These are phyloP conservation scores for Ammodytes dubius DNA, from an alignment of 2,113 vertebrate species.

Conservation along the genomic window DNA sequence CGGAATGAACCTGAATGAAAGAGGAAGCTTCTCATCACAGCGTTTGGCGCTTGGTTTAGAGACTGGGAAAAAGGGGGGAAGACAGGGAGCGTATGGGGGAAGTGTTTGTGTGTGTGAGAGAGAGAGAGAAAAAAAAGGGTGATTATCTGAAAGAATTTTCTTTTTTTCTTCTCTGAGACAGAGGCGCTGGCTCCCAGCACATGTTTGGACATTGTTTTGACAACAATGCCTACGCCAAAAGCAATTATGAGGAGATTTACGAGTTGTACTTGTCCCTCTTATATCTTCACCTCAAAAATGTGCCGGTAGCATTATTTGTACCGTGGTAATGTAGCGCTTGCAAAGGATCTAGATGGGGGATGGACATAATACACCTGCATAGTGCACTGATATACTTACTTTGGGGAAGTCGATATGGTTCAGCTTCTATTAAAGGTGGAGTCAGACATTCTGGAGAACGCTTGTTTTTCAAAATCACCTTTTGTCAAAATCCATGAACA, in stretches of 20 bases:
- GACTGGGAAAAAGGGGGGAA: constrained; percentile 21
- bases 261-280: constrained; percentile 23
- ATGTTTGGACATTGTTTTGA: constrained; percentile 72
- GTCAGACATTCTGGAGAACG: no score
- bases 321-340: neutral
- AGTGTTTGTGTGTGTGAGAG: constrained; percentile 37
- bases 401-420: neutral
- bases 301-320: neutral
- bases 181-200: constrained; percentile 48
- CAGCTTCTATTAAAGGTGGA: neutral
- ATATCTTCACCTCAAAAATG: constrained; percentile 20
- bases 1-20: constrained; percentile 69
- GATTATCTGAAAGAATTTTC: constrained; percentile 54
- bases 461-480: no score
- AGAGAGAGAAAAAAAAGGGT: constrained; percentile 4
- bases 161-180: neutral
- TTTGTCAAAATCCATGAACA: no score
- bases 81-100: constrained; percentile 49
- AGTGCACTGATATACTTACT: neutral
- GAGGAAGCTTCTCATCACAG: constrained; percentile 67
- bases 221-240: constrained; percentile 53
- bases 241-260: constrained; percentile 50
- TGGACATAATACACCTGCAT: constrained; percentile 6
- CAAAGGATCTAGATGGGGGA: neutral
- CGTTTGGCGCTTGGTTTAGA: constrained; percentile 23